A percentile compares a stretch with the other conserved stretches of the same genome.
Evolutionary conservation across 2,797 vertebrate genomes (phyloP).

Genomic region (Alectoris magna): DNA sequence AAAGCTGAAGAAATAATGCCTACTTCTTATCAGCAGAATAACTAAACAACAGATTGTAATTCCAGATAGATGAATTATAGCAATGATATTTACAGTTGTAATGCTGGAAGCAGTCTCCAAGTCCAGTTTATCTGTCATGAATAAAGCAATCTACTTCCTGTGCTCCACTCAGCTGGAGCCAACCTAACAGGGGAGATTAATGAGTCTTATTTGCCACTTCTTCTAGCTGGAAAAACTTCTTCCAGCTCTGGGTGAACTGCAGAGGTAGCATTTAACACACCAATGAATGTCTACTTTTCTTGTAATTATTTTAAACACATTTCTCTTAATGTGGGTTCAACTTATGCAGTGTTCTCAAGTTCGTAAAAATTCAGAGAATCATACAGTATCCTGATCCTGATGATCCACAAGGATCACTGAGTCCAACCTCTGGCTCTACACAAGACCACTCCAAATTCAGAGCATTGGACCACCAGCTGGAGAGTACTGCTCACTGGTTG

Average conservation of each 20-base stretch:
- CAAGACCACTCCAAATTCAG: too few species aligned
- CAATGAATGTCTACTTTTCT: background rate
- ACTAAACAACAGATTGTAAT: background rate
- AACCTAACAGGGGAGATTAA: background rate
- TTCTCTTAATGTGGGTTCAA: background rate
- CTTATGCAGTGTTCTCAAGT: background rate
- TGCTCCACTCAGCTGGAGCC: background rate
- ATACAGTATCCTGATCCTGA: background rate
- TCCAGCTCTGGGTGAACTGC: background rate
- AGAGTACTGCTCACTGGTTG: background rate
- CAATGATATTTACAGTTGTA: constrained; percentile 20
- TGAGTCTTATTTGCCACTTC: background rate
- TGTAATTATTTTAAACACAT: background rate
- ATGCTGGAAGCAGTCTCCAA: constrained; percentile 18
- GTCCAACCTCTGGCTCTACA: background rate
- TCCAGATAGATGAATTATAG: constrained; percentile 5
- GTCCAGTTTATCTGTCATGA: background rate
- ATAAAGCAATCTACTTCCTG: background rate
- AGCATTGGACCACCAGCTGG: background rate
- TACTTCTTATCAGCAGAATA: background rate
- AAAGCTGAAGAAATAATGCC: background rate
- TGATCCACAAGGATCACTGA: background rate
- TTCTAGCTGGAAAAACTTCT: background rate
- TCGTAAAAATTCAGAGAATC: background rate
- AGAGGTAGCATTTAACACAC: background rate